Conservation (phyloP, 2,797 vertebrate genomes). For the Fistularia tabacaria region DNA sequence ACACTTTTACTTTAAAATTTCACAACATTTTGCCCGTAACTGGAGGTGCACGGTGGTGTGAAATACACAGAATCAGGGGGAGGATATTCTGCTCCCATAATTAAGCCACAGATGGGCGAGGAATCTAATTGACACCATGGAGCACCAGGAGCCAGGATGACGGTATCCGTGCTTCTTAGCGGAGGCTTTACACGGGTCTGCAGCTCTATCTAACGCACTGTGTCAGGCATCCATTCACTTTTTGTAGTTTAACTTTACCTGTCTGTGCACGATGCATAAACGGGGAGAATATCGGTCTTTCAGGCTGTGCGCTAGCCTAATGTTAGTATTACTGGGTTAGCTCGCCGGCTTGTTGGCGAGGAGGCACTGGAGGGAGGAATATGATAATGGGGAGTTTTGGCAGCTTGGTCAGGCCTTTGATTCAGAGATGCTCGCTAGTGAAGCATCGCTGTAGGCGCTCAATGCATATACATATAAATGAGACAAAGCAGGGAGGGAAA, state of each 20-base stretch:
- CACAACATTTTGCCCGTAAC: too few relatives aligned
- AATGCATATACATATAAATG: constrained; percentile 71
- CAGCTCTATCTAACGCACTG: too few relatives aligned
- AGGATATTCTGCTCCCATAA: constrained; percentile 10
- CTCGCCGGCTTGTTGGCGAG: constrained; percentile 23
- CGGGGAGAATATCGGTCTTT: constrained; percentile 3
- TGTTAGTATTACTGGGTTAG: constrained; percentile 21
- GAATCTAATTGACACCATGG: too few relatives aligned
- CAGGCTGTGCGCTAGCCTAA: constrained; percentile 10
- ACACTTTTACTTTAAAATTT: too few relatives aligned
- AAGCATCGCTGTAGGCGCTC: constrained; percentile 64
- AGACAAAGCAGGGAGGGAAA: constrained; percentile 34
- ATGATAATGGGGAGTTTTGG: constrained; percentile 38
- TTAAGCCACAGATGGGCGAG: constrained; percentile 6
- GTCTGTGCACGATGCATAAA: not conserved
- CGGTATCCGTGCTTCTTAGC: too few relatives aligned
- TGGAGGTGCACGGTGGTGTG: constrained; percentile 2
- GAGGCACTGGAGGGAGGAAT: constrained; percentile 31
- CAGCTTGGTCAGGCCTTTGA: constrained; percentile 52
- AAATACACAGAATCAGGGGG: not conserved
- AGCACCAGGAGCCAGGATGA: too few relatives aligned
- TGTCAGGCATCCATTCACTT: too few relatives aligned
- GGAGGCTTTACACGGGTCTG: too few relatives aligned
- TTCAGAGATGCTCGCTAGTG: constrained; percentile 47
- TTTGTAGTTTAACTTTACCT: too few relatives aligned